Evolutionary conservation across 2,113 vertebrate genomes (phyloP), one percentile per base, ranked within the genome.

Genomic region (Tachysurus vachellii): DNA sequence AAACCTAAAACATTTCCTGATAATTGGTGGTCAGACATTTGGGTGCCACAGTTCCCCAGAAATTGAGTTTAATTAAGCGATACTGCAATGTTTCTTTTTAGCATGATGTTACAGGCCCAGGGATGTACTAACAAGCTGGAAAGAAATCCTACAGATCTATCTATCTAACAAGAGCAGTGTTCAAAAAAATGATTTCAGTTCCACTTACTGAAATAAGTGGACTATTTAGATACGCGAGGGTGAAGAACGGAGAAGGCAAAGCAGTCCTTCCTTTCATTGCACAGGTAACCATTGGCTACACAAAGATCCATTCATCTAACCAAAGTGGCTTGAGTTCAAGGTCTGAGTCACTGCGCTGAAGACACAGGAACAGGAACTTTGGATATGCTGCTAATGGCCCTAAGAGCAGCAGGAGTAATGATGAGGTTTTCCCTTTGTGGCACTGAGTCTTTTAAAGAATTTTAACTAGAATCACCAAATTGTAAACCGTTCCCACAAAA

Each of bases 301-400:
- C 44, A 86, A 80, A 80, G 73, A 64, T 77, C 57, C 84, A 66
- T 85, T 81, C 62, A 42, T 42, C 44, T 56, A 36, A 86, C 5
- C 17, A 42, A 54, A 2, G n/a, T 70, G 44, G 44, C 50, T 23
- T 13, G n/a, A 68, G n/a, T 86, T 80, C 21, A 70, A 68, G 62
- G 31, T 23, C 31, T 70, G 54, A 80, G 70, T 80, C 62, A 62
- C 26, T 81, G 50, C 21, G 2, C 17, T 68, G 44, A 53, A 80
- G 57, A 64, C 31, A 64, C 13, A 80, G 19, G 19, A 80, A 68
- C 47, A 36, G 5, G 14, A 42, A 66, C 57, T 85, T 14, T 4
- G 61, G 85, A 86, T 42, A 70, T 70, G 17, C 26, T 80, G 76
- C 61, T 86, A 71, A 82, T 73, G 53, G 53, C 50, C 19, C 1